Evolutionary conservation across 2,888 invertebrate genomes (phyloP), one percentile per base, ranked within the genome.

Genomic region (Smittia aterrima): DNA sequence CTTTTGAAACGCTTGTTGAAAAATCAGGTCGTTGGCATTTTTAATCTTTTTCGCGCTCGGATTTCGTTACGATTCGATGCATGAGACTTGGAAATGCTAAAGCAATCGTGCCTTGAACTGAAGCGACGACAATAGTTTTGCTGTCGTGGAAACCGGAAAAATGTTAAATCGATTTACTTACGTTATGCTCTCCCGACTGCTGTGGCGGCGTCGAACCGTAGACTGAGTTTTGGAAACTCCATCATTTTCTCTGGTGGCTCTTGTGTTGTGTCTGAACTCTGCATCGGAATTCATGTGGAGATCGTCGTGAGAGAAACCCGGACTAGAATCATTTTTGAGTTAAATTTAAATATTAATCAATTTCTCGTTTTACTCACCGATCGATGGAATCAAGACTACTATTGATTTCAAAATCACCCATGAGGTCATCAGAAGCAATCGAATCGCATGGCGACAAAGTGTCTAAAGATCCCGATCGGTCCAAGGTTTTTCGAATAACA

Each of bases 371-470:
- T 20, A n/a, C 75, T 76, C 75, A 81, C 81, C 80, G 80, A 76
- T 83, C 82, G 68, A 83, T 82, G 16, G 83, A 83, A 77, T 83
- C 83, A 74, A 83, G 79, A 75, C 83, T 83, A 77, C 83, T 83
- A 75, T 81, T 85, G 32, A 81, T 79, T 77, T 93, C 93, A 79
- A 90, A 92, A 83, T 94, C 93, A 87, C 93, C 88, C 89, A 94
- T 94, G 76, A 93, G 86, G 82, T 94, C 94, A 79, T 94, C 94
- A 3, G 93, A 93, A 53, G 92, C 91, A 75, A 94, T 89, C 77
- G 93, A 93, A 77, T 90, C 90, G 78, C 90, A 90, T 1, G 90
- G 89, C n/a, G 93, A 93, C 75, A 94, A 82, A 0, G 94, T 93
- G 79, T 92, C 92, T 76, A 93, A 82, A 0, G 92, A 93, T 2